Evolutionary conservation across 2,888 invertebrate genomes (phyloP).

Genomic region (Dascillus cervinus): DNA sequence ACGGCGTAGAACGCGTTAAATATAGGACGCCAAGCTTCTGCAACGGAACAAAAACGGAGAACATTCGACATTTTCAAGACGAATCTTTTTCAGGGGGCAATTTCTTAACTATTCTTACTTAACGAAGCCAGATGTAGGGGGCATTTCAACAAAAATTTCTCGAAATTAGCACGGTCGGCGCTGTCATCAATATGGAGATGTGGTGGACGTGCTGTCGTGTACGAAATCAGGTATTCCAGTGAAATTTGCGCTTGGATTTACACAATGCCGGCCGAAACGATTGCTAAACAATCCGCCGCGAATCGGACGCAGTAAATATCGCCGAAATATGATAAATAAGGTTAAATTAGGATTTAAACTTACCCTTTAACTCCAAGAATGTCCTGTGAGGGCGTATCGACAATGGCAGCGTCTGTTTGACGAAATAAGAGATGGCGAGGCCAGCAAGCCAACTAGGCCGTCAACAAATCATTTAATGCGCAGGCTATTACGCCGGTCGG

Average conservation of each 20-base stretch:
- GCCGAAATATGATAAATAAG: constrained; percentile 1
- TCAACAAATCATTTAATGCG: constrained; percentile 1
- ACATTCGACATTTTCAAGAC: not conserved
- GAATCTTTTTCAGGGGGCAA: constrained; percentile 21
- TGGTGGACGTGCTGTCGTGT: constrained; percentile 26
- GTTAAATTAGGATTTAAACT: constrained; percentile 19
- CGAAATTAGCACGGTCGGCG: constrained; percentile 61
- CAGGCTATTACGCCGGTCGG: constrained; percentile 18
- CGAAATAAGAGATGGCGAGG: constrained; percentile 45
- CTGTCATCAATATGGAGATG: constrained; percentile 56
- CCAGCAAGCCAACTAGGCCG: constrained; percentile 31
- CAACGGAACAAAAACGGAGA: constrained; percentile 5
- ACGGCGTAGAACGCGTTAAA: constrained; percentile 24
- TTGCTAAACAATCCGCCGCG: too few species aligned
- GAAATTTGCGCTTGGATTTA: constrained; percentile 2
- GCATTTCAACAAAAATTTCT: constrained; percentile 60
- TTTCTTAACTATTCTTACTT: constrained; percentile 45
- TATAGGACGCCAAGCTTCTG: constrained; percentile 18
- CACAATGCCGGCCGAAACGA: too few species aligned
- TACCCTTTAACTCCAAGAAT: constrained; percentile 44
- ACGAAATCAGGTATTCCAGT: constrained; percentile 8
- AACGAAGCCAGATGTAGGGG: constrained; percentile 47
- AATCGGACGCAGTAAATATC: too few species aligned
- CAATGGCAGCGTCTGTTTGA: constrained; percentile 40
- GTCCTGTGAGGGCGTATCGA: constrained; percentile 54